phyloP scores from a whole-genome alignment of 1,140 invertebrate species.

The Tetramorium simillimum region DNA sequence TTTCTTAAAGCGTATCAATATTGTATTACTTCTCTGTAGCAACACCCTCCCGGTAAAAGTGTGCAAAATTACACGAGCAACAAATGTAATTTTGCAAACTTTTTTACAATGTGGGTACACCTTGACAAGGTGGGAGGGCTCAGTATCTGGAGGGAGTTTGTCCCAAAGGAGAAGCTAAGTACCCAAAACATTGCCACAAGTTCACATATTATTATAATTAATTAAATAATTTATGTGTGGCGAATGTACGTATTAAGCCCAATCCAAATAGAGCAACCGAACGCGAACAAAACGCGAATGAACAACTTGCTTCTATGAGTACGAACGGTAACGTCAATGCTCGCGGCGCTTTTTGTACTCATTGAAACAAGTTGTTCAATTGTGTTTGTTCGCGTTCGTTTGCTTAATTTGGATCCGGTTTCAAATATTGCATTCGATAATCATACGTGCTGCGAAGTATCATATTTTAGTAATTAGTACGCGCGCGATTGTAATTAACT shows the following conservation, averaged over 20 bases:
- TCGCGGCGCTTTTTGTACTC: background rate
- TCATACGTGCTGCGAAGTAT: background rate
- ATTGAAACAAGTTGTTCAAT: constrained; percentile 13
- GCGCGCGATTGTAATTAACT: background rate
- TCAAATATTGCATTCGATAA: background rate
- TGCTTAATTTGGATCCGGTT: background rate
- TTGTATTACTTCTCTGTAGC: no score
- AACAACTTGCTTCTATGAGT: background rate
- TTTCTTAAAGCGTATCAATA: no score
- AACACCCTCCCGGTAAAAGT: no score
- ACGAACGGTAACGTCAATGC: background rate
- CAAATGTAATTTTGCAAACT: background rate
- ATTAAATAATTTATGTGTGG: background rate
- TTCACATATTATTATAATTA: background rate
- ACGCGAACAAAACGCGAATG: background rate
- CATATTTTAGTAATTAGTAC: constrained; percentile 10
- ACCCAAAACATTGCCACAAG: background rate
- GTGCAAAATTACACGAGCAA: no score
- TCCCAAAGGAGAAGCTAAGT: background rate
- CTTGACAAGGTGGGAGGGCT: background rate
- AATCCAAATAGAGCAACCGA: background rate
- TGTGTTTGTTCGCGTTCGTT: background rate
- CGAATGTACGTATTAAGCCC: background rate
- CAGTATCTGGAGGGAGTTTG: background rate
- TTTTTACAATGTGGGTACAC: background rate